These are phyloP conservation scores for Brachionichthys hirsutus DNA, from an alignment of 2,113 vertebrate species.

Conservation along the genomic window DNA sequence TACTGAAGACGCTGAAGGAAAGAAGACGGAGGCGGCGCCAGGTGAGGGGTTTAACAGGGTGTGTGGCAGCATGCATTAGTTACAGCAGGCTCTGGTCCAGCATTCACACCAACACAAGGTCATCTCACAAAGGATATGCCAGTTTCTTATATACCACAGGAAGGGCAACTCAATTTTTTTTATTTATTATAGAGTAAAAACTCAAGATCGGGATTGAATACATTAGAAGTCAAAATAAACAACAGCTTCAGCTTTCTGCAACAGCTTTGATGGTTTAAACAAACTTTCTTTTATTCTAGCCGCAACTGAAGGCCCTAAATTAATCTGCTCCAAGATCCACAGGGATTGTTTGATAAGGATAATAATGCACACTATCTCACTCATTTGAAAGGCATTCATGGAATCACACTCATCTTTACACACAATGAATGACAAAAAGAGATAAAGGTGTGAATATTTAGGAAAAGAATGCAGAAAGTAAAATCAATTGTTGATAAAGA, in stretches of 20 bases:
- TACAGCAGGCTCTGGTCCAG: slow-evolving; percentile 29
- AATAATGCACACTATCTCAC: background rate
- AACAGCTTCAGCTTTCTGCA: background rate
- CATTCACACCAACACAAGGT: slow-evolving; percentile 45
- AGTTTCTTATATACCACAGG: slow-evolving; percentile 13
- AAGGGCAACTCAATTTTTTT: slow-evolving; percentile 28
- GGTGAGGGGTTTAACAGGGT: slow-evolving; percentile 57
- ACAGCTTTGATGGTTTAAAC: background rate
- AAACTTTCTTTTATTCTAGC: background rate
- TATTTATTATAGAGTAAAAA: background rate
- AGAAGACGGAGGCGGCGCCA: slow-evolving; percentile 40
- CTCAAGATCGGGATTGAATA: background rate
- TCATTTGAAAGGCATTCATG: background rate
- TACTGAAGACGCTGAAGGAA: slow-evolving; percentile 43
- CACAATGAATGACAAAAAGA: background rate
- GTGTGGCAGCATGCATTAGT: slow-evolving; percentile 60
- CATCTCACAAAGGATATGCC: slow-evolving; percentile 17
- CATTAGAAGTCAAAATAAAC: background rate
- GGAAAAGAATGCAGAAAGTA: background rate
- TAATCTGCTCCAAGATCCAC: background rate
- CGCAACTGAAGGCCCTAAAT: background rate
- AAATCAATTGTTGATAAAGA: background rate
- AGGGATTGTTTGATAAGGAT: background rate
- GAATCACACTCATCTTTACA: background rate
- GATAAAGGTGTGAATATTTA: background rate